A percentile compares a stretch with the other conserved stretches of the same genome.
Conservation (phyloP, 2,888 invertebrate genomes). For the Macaria liturata region DNA sequence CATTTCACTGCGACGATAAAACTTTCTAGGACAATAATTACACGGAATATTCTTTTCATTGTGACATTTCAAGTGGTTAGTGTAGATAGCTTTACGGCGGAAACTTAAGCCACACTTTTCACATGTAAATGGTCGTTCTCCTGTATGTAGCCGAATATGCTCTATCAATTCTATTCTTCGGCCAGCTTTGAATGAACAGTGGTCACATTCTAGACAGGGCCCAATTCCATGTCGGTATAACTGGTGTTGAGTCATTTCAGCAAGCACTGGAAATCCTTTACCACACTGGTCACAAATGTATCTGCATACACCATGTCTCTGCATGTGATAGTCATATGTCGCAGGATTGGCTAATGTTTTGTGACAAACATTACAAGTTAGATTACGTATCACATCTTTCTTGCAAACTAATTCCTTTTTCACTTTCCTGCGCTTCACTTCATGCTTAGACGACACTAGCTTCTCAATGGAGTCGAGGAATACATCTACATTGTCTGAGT, state of each 20-base stretch:
- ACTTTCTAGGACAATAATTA: slow-evolving; percentile 61
- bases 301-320: slow-evolving; percentile 58
- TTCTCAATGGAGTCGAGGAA: slow-evolving; percentile 30
- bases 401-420: slow-evolving; percentile 18
- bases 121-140: slow-evolving; percentile 71
- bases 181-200: slow-evolving; percentile 64
- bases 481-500: slow-evolving; percentile 19
- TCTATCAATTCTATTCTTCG: slow-evolving; percentile 58
- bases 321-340: slow-evolving; percentile 65
- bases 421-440: slow-evolving; percentile 6
- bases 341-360: slow-evolving; percentile 55
- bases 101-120: slow-evolving; percentile 73
- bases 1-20: slow-evolving; percentile 55
- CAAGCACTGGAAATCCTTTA: slow-evolving; percentile 57
- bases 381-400: slow-evolving; percentile 29
- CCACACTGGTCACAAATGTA: slow-evolving; percentile 73
- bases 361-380: slow-evolving; percentile 58
- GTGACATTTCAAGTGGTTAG: slow-evolving; percentile 68
- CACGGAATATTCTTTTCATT: slow-evolving; percentile 66
- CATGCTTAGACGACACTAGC: slow-evolving; percentile 17
- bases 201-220: slow-evolving; percentile 57
- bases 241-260: slow-evolving; percentile 58
- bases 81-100: slow-evolving; percentile 64
- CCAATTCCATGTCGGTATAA: slow-evolving; percentile 62
- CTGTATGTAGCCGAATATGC: slow-evolving; percentile 67